phyloP scores from a whole-genome alignment of 2,888 invertebrate species.

The Imbricaverruca yamaguchii region DNA sequence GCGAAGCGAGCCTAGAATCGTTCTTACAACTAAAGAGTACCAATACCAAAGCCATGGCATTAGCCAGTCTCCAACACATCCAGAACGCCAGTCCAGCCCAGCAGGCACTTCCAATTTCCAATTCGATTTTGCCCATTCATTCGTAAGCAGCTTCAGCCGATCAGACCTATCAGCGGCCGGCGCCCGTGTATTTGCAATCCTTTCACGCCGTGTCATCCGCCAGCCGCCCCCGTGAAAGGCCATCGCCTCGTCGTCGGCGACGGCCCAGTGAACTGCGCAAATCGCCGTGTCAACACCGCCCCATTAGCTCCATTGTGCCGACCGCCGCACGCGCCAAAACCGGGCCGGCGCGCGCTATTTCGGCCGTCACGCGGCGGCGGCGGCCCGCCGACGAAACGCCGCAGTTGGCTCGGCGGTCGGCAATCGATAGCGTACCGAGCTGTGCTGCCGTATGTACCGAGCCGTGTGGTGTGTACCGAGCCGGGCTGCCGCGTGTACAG shows the following conservation, averaged over 20 bases:
- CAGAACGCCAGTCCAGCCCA: no score
- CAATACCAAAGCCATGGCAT: no score
- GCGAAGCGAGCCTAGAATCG: no score
- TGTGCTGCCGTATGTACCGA: not conserved
- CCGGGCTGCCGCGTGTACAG: no score
- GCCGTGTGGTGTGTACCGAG: no score
- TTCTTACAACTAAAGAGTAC: no score
- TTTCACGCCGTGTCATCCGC: not conserved
- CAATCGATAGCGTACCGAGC: not conserved
- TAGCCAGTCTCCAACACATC: no score
- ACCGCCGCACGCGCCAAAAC: not conserved
- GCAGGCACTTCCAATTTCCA: no score
- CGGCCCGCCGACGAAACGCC: not conserved
- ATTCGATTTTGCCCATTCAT: no score
- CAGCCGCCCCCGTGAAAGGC: not conserved
- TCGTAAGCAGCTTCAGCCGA: no score
- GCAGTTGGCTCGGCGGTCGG: not conserved
- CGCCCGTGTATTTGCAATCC: not conserved
- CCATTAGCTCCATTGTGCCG: conserved; percentile 11
- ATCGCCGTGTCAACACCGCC: conserved; percentile 2
- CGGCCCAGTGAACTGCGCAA: not conserved
- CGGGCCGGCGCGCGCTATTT: not conserved
- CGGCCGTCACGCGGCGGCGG: not conserved
- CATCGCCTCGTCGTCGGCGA: not conserved
- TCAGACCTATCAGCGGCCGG: no score